These are phyloP conservation scores for Helogale parvula DNA, from an alignment of 2,113 vertebrate genomes.

Conservation along the genomic window DNA sequence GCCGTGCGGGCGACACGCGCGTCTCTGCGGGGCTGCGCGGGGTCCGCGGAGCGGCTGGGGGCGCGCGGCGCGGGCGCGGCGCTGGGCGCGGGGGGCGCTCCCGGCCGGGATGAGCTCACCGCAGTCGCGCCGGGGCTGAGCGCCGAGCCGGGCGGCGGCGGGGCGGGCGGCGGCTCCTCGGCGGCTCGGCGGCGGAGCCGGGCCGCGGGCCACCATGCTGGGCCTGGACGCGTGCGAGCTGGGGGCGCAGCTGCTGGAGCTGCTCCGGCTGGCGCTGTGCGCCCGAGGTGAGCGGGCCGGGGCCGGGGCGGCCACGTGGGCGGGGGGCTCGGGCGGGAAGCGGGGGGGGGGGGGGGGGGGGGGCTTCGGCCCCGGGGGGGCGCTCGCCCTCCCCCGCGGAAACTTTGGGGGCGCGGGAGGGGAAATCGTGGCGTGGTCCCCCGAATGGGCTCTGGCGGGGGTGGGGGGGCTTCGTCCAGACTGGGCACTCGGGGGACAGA, in stretches of 20 bases:
- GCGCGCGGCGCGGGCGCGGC: constrained; percentile 79
- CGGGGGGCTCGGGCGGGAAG: constrained; percentile 29
- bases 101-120: constrained; percentile 87
- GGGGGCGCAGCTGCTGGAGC: constrained; percentile 83
- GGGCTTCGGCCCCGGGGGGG: not conserved
- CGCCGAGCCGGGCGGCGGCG: constrained; percentile 71
- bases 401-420: constrained; percentile 65
- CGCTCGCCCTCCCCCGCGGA: not conserved
- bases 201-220: constrained; percentile 85
- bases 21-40: constrained; percentile 74
- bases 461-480: not conserved
- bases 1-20: constrained; percentile 64
- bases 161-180: constrained; percentile 31
- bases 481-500: not conserved
- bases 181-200: constrained; percentile 63
- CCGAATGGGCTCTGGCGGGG: not conserved
- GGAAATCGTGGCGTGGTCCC: not conserved
- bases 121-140: constrained; percentile 85
- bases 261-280: constrained; percentile 93
- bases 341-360: not conserved
- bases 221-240: constrained; percentile 89
- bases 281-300: constrained; percentile 88
- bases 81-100: constrained; percentile 77
- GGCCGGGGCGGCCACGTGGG: constrained; percentile 60
- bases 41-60: constrained; percentile 77